These are phyloP conservation scores for Fistularia commersonii DNA, from an alignment of 2,797 vertebrate genomes.

Conservation along the genomic window DNA sequence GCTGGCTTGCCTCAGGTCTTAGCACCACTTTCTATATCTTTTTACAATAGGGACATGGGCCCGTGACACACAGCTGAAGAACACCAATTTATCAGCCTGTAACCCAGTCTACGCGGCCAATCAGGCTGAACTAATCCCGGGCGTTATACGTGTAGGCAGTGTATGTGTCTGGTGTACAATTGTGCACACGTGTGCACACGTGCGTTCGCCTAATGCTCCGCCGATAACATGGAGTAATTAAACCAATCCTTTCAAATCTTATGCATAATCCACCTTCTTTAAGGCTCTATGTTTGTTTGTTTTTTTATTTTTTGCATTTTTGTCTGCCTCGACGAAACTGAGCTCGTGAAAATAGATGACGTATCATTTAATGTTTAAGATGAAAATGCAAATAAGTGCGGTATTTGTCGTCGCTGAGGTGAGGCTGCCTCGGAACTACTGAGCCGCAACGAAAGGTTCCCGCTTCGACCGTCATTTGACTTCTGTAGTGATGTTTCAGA, in stretches of 20 bases:
- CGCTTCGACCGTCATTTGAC: not conserved
- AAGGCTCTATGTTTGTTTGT: slow-evolving; percentile 15
- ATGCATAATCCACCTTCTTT: slow-evolving; percentile 27
- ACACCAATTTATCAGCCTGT: slow-evolving; percentile 48
- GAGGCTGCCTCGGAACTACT: slow-evolving; percentile 5
- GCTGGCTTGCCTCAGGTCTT: slow-evolving; percentile 69
- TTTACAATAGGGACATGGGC: slow-evolving; percentile 56
- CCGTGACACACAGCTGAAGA: slow-evolving; percentile 55
- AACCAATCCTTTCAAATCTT: slow-evolving; percentile 30
- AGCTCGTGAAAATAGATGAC: slow-evolving; percentile 1
- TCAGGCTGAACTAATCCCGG: slow-evolving; percentile 61
- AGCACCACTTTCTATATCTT: slow-evolving; percentile 57
- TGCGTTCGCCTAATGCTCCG: slow-evolving; percentile 3
- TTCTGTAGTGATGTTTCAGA: slow-evolving; percentile 25
- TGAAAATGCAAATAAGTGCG: slow-evolving; percentile 17
- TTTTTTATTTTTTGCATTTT: not conserved
- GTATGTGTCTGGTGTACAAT: slow-evolving; percentile 27
- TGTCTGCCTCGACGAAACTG: not conserved
- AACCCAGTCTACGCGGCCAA: slow-evolving; percentile 57
- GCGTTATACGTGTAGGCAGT: slow-evolving; percentile 41
- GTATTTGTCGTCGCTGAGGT: slow-evolving; percentile 8
- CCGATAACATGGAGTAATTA: slow-evolving; percentile 44
- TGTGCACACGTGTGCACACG: slow-evolving; percentile 12
- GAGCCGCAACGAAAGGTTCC: not conserved
- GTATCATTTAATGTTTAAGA: slow-evolving; percentile 11